phyloP scores from a whole-genome alignment of 2,888 invertebrate genomes.

The Lepidonotus clava region DNA sequence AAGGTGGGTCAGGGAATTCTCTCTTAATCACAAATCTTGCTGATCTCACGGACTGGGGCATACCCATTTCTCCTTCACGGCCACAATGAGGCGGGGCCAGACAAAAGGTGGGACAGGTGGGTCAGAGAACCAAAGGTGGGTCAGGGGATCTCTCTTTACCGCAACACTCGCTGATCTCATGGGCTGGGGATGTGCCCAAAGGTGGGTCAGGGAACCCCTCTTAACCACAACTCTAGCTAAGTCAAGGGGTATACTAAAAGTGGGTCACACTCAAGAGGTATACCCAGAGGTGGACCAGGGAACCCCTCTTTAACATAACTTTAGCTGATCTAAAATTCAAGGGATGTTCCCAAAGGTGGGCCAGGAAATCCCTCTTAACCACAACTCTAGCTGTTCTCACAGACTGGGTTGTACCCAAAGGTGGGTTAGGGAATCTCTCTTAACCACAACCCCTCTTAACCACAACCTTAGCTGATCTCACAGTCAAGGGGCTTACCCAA shows the following conservation, averaged over 20 bases:
- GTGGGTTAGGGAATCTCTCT: not conserved
- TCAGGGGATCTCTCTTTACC: no score
- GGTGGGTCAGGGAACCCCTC: no score
- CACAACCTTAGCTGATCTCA: not conserved
- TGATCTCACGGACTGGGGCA: not conserved
- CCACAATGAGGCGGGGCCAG: not conserved
- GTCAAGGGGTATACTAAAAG: no score
- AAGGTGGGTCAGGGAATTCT: not conserved
- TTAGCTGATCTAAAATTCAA: not conserved
- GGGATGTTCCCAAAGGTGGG: not conserved
- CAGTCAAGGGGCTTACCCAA: not conserved
- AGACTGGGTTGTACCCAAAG: not conserved
- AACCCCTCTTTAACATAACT: no score
- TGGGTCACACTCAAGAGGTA: no score
- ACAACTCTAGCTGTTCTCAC: not conserved
- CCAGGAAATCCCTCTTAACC: not conserved
- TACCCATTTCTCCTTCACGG: not conserved
- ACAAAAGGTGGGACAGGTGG: not conserved
- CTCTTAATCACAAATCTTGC: not conserved
- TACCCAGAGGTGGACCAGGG: no score
- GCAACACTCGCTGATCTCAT: no score
- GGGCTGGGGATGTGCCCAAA: no score
- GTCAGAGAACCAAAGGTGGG: no score
- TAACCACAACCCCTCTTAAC: no score
- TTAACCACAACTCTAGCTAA: no score